Evolutionary conservation across 2,888 invertebrate species (phyloP).

Genomic region (Eumacrocentrus americanus): DNA sequence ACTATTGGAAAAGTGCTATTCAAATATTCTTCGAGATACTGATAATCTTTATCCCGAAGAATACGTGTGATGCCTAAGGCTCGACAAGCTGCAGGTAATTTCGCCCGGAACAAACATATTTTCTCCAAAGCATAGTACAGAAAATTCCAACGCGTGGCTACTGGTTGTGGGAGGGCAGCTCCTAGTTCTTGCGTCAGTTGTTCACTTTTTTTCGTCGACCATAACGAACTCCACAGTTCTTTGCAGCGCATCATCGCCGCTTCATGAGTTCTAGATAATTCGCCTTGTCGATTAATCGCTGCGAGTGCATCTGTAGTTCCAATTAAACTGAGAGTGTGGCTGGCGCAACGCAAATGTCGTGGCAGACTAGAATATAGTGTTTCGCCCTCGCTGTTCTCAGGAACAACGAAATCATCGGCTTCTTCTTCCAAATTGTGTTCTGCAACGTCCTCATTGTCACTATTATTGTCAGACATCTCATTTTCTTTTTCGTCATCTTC

Average conservation of each 20-base stretch:
- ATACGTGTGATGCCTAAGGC: no score
- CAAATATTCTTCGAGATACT: no score
- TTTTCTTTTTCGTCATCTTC: background rate
- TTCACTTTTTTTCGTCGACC: background rate
- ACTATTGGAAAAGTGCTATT: no score
- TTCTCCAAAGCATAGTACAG: no score
- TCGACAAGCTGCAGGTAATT: no score
- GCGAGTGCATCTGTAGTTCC: background rate
- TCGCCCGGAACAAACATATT: no score
- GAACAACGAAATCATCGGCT: no score
- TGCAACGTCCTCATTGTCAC: no score
- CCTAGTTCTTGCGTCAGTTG: background rate
- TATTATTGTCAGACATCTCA: background rate
- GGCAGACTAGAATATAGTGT: no score
- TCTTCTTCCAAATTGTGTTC: no score
- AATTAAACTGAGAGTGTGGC: constrained; percentile 4
- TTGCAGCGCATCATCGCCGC: background rate
- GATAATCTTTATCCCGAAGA: no score
- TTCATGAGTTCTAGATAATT: background rate
- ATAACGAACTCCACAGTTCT: background rate
- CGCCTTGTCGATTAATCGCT: background rate
- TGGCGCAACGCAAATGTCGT: background rate
- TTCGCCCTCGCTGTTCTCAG: no score
- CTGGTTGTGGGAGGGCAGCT: background rate
- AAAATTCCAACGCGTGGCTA: background rate